Evolutionary conservation across 1,140 invertebrate species (phyloP).

Genomic region (Drosophila punjabiensis): DNA sequence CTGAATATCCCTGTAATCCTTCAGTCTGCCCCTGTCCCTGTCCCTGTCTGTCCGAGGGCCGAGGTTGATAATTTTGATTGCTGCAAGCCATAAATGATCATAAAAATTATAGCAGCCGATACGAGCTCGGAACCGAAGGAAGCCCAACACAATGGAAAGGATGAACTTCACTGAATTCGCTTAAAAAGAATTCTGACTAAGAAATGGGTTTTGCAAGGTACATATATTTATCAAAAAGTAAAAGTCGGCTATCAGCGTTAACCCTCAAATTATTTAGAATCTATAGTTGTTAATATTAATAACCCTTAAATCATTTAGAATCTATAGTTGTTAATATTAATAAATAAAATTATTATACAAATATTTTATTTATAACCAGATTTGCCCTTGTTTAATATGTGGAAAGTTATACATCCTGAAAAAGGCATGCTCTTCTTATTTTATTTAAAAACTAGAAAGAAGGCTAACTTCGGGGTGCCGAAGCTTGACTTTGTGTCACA

Average conservation of each 20-base stretch:
- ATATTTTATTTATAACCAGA: no score
- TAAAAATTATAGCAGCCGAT: slow-evolving; percentile 82
- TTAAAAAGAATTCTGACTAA: slow-evolving; percentile 37
- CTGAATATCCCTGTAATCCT: slow-evolving; percentile 45
- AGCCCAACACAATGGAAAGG: slow-evolving; percentile 26
- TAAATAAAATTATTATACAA: no score
- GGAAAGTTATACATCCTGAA: background rate
- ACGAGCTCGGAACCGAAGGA: slow-evolving; percentile 43
- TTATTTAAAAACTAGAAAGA: no score
- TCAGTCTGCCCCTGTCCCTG: slow-evolving; percentile 25
- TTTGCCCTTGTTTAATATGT: background rate
- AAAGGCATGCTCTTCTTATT: no score
- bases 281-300: background rate
- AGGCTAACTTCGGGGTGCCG: no score
- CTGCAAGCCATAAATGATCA: slow-evolving; percentile 82
- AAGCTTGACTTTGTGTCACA: no score
- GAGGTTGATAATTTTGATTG: slow-evolving; percentile 80
- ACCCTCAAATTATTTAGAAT: background rate
- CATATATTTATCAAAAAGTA: slow-evolving; percentile 66
- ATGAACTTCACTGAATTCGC: slow-evolving; percentile 9
- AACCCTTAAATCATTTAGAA: background rate
- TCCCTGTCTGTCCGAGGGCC: slow-evolving; percentile 36
- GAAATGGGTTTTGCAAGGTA: slow-evolving; percentile 17
- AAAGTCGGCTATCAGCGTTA: slow-evolving; percentile 63
- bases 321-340: background rate